These are phyloP conservation scores for Craseonycteris thonglongyai DNA, from an alignment of 2,113 vertebrate genomes.

Conservation along the genomic window DNA sequence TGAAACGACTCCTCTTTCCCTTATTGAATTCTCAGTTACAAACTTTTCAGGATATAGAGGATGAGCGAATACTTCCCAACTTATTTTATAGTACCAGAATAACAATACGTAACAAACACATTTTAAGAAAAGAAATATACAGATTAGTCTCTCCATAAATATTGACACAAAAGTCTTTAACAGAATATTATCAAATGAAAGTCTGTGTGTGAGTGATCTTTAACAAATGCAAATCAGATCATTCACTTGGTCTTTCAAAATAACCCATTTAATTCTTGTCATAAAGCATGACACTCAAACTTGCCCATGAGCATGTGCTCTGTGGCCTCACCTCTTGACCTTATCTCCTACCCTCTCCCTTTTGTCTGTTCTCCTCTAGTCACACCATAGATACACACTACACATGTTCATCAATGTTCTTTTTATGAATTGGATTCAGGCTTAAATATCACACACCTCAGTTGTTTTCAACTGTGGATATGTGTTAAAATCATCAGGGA, in stretches of 20 bases:
- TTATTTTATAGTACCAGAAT: neutral
- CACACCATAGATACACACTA: neutral
- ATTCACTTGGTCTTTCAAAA: neutral
- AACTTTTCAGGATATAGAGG: neutral
- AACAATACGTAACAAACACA: neutral
- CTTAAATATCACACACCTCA: neutral
- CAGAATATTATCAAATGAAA: constrained; percentile 21
- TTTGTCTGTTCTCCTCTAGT: neutral
- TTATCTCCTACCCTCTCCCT: neutral
- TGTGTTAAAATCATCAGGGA: neutral
- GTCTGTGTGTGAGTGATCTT: neutral
- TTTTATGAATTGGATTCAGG: neutral
- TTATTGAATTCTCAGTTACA: neutral
- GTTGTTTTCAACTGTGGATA: neutral
- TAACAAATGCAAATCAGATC: neutral
- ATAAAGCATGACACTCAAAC: neutral
- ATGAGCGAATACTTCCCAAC: neutral
- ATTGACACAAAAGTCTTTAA: neutral
- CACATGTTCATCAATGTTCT: neutral
- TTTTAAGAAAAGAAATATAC: neutral
- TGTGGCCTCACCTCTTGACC: neutral
- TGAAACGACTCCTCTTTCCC: neutral
- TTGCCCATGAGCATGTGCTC: neutral
- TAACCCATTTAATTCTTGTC: neutral
- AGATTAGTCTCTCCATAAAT: neutral